A percentile compares a stretch with the other conserved stretches of the same genome.
Conservation (phyloP, 2,113 vertebrate species). For the Amazona guildingii region DNA sequence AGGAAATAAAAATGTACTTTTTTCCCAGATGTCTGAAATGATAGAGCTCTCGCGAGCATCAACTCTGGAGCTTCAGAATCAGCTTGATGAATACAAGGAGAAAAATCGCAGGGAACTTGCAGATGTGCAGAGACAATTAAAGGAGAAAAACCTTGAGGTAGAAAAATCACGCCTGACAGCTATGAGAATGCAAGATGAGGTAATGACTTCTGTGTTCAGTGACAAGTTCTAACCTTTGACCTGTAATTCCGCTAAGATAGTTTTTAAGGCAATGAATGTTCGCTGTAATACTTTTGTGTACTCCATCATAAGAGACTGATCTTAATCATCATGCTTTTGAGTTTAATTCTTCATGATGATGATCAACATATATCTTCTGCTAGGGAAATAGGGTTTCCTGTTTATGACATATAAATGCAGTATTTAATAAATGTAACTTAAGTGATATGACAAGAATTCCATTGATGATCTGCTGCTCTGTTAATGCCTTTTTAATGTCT, state of each 20-base stretch:
- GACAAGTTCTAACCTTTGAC: background rate
- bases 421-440: background rate
- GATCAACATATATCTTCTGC: background rate
- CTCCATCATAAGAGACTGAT: background rate
- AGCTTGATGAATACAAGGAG: conserved; percentile 92
- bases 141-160: conserved; percentile 85
- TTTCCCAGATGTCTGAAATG: conserved; percentile 87
- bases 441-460: background rate
- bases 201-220: conserved; percentile 53
- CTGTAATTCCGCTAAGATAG: background rate
- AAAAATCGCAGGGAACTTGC: conserved; percentile 86
- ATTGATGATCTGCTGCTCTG: background rate
- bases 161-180: conserved; percentile 79
- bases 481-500: background rate
- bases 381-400: background rate
- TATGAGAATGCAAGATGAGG: conserved; percentile 87
- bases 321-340: background rate
- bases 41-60: conserved; percentile 84
- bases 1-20: background rate
- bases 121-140: conserved; percentile 87
- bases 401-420: background rate
- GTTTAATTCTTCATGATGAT: background rate
- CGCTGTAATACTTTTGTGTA: background rate
- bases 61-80: conserved; percentile 88
- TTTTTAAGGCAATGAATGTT: background rate